Percentiles rank a stretch among this genome's conserved stretches.
Evolutionary conservation across 2,113 vertebrate species (phyloP).

Genomic region (Synodontis membranacea): DNA sequence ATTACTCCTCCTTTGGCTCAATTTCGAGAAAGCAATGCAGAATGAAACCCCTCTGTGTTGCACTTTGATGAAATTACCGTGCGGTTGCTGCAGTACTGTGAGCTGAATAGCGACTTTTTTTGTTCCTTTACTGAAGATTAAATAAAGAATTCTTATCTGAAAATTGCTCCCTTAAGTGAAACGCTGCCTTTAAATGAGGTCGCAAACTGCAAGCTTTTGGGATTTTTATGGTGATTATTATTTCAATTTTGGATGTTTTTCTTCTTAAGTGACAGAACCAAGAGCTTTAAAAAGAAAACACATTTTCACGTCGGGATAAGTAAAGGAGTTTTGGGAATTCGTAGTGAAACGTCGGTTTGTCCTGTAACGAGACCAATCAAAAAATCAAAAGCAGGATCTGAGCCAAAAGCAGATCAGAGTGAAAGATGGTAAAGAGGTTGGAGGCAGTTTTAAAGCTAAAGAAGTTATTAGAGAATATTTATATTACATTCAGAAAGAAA

Average conservation of each 20-base stretch:
- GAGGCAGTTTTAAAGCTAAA: not conserved
- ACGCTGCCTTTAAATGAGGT: slow-evolving; percentile 54
- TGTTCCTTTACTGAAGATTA: slow-evolving; percentile 46
- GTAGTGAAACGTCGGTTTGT: not conserved
- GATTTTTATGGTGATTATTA: slow-evolving; percentile 46
- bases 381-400: not conserved
- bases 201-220: slow-evolving; percentile 45
- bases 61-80: slow-evolving; percentile 33
- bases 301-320: not conserved
- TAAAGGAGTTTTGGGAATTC: not conserved
- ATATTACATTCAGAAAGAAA: not conserved
- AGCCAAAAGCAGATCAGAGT: not conserved
- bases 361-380: not conserved
- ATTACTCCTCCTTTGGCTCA: not conserved
- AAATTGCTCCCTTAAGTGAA: slow-evolving; percentile 53
- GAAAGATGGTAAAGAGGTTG: not conserved
- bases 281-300: not conserved
- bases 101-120: slow-evolving; percentile 45
- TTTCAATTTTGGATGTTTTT: slow-evolving; percentile 37
- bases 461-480: not conserved
- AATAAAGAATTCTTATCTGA: slow-evolving; percentile 49
- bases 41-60: slow-evolving; percentile 22
- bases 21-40: not conserved
- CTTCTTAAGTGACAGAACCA: not conserved
- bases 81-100: slow-evolving; percentile 25